Evolutionary conservation across 1,140 invertebrate species (phyloP), one percentile per base, ranked within the genome.

Genomic region (Heliconius nattereri): DNA sequence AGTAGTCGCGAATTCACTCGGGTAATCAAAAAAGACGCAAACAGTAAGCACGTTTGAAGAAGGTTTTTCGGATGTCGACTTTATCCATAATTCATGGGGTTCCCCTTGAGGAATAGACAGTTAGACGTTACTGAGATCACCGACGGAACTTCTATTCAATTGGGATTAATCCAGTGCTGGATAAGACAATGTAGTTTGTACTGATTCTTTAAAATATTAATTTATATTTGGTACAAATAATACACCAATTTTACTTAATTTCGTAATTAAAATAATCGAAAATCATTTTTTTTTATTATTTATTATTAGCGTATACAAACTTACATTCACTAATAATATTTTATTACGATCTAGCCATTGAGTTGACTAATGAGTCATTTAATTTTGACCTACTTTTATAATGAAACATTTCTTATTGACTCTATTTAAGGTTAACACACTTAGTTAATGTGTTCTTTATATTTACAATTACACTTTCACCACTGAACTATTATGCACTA

Each of bases 21-120:
- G 76, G 80, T 81, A 77, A 81, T 78, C 80, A 76, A 78, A 81
- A 76, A 78, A 81, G 66, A 78, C 71, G 71, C 80, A 81, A 78
- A 78, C 77, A 70, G 73, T 71, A 26, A 75, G 77, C 77, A 73
- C 76, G 77, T 75, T 75, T 76, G 77, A 81, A 54, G 75, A 80
- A 76, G 82, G 80, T 81, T 84, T 84, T 84, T 79, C 75, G 78
- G 78, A 81, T 75, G 26, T 78, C 83, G 76, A 83, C 79, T 87
- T 86, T 85, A 83, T 85, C 86, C 82, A 85, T 85, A 87, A 87
- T 84, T 87, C 86, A 85, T 82, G 82, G 80, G 80, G 29, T 78
- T 73, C 81, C 82, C 83, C 79, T 75, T 40, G 49, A 84, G 86
- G 86, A 83, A 86, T 84, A 81, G 77, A 81, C 77, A 83, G 84